phyloP scores from a whole-genome alignment of 1,140 invertebrate genomes.

The Lepidotrigona ventralis region DNA sequence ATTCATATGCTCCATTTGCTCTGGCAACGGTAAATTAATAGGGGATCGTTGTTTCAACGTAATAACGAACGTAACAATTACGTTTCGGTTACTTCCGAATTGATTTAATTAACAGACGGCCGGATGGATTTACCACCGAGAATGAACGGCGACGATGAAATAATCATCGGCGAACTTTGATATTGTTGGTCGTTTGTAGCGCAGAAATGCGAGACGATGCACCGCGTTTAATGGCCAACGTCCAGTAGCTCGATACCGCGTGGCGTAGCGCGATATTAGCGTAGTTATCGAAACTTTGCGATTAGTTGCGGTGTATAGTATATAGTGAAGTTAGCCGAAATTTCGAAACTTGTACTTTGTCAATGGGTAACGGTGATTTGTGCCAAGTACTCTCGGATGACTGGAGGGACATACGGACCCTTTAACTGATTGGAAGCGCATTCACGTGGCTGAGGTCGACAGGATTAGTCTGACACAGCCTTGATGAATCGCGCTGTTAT shows the following conservation, averaged over 20 bases:
- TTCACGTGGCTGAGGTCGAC: conserved; percentile 38
- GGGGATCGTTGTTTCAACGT: too few species aligned
- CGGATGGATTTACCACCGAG: background rate
- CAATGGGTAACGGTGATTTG: conserved; percentile 39
- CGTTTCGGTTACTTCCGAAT: too few species aligned
- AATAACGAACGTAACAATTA: too few species aligned
- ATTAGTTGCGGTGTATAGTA: conserved; percentile 16
- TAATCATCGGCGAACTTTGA: background rate
- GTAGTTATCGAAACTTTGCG: conserved; percentile 19
- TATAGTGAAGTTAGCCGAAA: conserved; percentile 1
- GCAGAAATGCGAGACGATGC: background rate
- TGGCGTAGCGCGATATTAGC: conserved; percentile 22
- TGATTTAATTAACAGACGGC: background rate
- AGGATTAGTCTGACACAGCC: conserved; percentile 34
- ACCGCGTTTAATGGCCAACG: background rate
- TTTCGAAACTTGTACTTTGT: conserved; percentile 36
- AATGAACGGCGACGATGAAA: background rate
- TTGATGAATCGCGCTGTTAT: conserved; percentile 47
- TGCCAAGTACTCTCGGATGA: conserved; percentile 30
- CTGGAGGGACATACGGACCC: conserved; percentile 19
- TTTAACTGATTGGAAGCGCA: conserved; percentile 49
- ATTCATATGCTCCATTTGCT: too few species aligned
- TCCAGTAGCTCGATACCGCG: background rate
- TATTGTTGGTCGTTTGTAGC: background rate
- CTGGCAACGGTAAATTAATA: too few species aligned